Conservation (phyloP, 1,140 invertebrate species). For the Lerema accius region DNA sequence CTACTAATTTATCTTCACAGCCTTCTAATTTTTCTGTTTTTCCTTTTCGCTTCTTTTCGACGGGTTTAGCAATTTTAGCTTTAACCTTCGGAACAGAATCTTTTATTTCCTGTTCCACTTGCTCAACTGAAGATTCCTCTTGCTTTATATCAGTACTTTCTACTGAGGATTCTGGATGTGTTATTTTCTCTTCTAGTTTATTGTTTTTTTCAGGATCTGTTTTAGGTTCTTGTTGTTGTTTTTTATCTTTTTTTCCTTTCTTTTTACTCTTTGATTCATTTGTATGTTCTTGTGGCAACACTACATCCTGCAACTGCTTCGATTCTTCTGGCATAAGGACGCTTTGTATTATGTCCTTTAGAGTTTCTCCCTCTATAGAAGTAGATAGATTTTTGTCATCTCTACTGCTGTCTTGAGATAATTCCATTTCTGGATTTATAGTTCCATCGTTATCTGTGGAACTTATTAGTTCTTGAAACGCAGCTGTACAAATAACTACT, state of each 20-base stretch:
- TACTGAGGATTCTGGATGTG: neutral
- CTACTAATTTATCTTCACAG: neutral
- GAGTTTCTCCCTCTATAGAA: slow-evolving; percentile 22
- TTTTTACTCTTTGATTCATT: slow-evolving; percentile 42
- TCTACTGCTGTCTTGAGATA: neutral
- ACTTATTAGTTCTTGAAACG: slow-evolving; percentile 57
- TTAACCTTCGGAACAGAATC: slow-evolving; percentile 48
- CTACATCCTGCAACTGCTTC: slow-evolving; percentile 5
- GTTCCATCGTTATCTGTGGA: slow-evolving; percentile 18
- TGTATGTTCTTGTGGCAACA: slow-evolving; percentile 13
- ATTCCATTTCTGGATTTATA: slow-evolving; percentile 26
- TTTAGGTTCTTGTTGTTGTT: slow-evolving; percentile 19
- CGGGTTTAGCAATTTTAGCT: slow-evolving; percentile 66
- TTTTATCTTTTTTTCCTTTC: slow-evolving; percentile 57
- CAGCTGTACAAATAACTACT: slow-evolving; percentile 48
- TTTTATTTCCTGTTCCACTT: neutral
- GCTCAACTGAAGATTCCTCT: neutral
- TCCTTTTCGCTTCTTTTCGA: slow-evolving; percentile 60
- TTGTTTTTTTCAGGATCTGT: slow-evolving; percentile 20
- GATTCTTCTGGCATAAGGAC: slow-evolving; percentile 9
- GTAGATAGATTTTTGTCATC: slow-evolving; percentile 13
- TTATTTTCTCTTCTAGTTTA: neutral
- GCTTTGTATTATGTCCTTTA: slow-evolving; percentile 26
- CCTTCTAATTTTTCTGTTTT: slow-evolving; percentile 38
- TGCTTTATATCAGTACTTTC: neutral